A percentile compares a stretch with the other conserved stretches of the same genome.
phyloP scores from a whole-genome alignment of 2,888 invertebrate genomes.

The Tenodera sinensis region DNA sequence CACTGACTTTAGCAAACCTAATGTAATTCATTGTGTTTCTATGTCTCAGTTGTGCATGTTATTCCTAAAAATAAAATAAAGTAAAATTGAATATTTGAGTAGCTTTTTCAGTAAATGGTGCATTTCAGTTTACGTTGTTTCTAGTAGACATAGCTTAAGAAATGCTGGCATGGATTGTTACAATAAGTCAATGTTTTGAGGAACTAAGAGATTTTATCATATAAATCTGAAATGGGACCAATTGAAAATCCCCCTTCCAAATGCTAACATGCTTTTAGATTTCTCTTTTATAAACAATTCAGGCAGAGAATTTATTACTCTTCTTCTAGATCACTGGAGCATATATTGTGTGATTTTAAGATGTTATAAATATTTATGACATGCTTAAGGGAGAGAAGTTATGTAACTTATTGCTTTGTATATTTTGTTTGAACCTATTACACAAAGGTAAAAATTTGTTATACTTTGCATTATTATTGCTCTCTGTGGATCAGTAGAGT shows the following conservation, averaged over 20 bases:
- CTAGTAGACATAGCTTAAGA: too few relatives aligned
- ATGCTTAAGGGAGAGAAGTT: background rate
- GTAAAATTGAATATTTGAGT: too few relatives aligned
- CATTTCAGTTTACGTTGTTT: too few relatives aligned
- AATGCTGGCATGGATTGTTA: too few relatives aligned
- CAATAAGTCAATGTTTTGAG: too few relatives aligned
- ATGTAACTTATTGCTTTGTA: background rate
- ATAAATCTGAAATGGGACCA: background rate
- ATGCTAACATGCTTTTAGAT: too few relatives aligned
- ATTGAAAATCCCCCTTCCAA: background rate
- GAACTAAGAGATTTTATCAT: background rate
- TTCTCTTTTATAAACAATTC: too few relatives aligned
- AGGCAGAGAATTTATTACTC: background rate
- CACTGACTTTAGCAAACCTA: too few relatives aligned
- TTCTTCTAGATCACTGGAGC: background rate
- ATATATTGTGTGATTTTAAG: background rate
- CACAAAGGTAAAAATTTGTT: background rate
- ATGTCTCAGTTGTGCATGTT: too few relatives aligned
- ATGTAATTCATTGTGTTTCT: too few relatives aligned
- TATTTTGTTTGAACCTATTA: background rate
- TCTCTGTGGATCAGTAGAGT: background rate
- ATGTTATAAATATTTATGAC: background rate
- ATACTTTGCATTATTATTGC: background rate
- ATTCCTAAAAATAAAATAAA: too few relatives aligned
- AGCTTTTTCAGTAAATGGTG: too few relatives aligned